Evolutionary conservation across 2,888 invertebrate species (phyloP), one percentile per base, ranked within the genome.

Genomic region (Sialis fuliginosa): DNA sequence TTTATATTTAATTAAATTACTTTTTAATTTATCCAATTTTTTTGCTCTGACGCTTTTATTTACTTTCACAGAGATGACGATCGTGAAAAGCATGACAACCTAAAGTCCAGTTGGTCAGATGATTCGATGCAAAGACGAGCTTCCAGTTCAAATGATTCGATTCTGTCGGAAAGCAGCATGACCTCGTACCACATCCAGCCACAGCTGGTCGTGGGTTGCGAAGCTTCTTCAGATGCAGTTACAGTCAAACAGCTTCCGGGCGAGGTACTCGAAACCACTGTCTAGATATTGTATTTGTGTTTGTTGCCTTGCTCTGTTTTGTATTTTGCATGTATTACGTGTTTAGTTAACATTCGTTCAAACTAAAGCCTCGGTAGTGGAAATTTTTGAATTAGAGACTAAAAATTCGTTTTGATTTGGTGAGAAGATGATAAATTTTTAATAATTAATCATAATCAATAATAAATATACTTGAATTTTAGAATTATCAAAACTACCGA

Each of bases 251-350:
- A 66, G 44, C 65, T 60, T 22, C 46, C 60, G 47, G 61, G 63
- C 62, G 77, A 78, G 77, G 78, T 78, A 77, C 68, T 78, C 62
- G 77, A 78, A 74, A 78, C 77, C 58, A 77, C 77, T 64, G 78
- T 78, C 65, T 78, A 69, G 65, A 22, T 22, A 22, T 22, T 22
- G 22, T 22, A 22, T 22, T 37, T 10, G 12, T 42, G 30, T 22
- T 22, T 31, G 10, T 10, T 45, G 45, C 35, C 39, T 39, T 55
- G 54, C 53, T 52, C 54, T 54, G 53, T 53, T 51, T 48, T 52
- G 49, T 52, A 35, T 41, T 46, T 7, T 46, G 9, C 10, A 34
- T 13, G 33, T 42, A 31, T 45, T 45, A 39, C 10, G 41, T 22
- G 10, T 42, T 37, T 10, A 13, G 9, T 32, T 22, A 22, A 41